Percentiles rank a stretch among this genome's conserved stretches.
Evolutionary conservation across 2,113 vertebrate genomes (phyloP).

Genomic region (Chaenogobius annularis): DNA sequence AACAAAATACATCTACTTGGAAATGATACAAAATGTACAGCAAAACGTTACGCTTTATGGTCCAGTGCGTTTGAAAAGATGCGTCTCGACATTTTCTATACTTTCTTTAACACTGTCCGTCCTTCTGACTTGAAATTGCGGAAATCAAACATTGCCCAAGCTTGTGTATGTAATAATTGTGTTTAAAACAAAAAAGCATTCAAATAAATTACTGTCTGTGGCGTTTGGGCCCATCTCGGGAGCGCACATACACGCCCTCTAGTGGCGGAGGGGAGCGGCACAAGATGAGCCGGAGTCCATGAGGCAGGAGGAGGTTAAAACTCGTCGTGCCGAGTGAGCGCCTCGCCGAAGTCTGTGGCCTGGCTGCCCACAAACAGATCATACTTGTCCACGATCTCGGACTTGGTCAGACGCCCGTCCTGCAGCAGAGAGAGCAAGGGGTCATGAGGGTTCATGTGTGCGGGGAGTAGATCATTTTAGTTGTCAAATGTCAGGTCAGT

Average conservation of each 20-base stretch:
- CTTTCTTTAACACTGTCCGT: conserved; percentile 17
- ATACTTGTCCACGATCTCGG: conserved; percentile 94
- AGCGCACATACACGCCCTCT: conserved; percentile 11
- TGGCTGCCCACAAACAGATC: conserved; percentile 96
- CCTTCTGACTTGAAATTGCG: conserved; percentile 4
- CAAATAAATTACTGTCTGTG: conserved; percentile 87
- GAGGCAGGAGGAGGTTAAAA: conserved; percentile 75
- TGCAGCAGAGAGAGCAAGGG: conserved; percentile 37
- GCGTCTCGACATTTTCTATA: background rate
- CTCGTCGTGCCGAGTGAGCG: conserved; percentile 93
- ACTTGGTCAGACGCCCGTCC: conserved; percentile 88
- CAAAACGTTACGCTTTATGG: conserved; percentile 29
- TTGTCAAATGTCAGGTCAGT: too few species aligned
- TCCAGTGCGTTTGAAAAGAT: conserved; percentile 47
- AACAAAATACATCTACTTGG: conserved; percentile 24
- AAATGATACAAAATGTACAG: conserved; percentile 7
- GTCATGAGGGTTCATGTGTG: too few species aligned
- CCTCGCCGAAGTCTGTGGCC: conserved; percentile 96
- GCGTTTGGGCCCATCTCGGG: conserved; percentile 47
- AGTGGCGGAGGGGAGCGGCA: conserved; percentile 11
- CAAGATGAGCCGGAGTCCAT: conserved; percentile 58
- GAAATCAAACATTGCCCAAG: conserved; percentile 25
- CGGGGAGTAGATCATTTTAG: too few species aligned
- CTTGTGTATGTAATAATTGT: conserved; percentile 34
- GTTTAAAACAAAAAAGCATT: conserved; percentile 58